Evolutionary conservation across 1,140 invertebrate species (phyloP), one percentile per base, ranked within the genome.

Genomic region (Vanessa tameamea): DNA sequence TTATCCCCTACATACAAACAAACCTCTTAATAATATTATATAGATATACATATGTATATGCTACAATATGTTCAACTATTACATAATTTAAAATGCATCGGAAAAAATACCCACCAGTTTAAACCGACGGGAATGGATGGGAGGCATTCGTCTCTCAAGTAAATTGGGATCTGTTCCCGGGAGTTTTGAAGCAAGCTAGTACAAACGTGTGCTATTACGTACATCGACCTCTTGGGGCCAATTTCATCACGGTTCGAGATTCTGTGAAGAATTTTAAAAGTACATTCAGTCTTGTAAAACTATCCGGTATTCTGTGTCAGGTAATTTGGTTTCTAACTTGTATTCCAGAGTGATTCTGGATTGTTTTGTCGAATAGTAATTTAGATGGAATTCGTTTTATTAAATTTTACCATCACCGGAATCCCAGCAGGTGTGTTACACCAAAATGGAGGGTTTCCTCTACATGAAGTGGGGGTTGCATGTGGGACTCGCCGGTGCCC

Each of bases 151-250:
- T 71, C 61, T 63, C 48, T 23, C n/a, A 43, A 51, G 64, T 53
- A 71, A 71, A 71, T 71, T 71, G 69, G 69, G 64, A 71, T 26
- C 47, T 26, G 20, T n/a, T 70, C 69, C 59, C 69, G 1, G 12
- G 64, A 65, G 64, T 65, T 63, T 63, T 63, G 37, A 51, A 68
- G 66, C 14, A 23, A 59, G 37, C 16, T 11, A 69, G 55, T 43
- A 48, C 47, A 23, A 73, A 73, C 61, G 71, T 37, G 23, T 20
- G 43, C 71, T 47, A 73, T 67, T 47, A 57, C 64, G 23, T 67
- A 61, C 64, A 66, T 66, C 16, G 71, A 67, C 6, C 64, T 61
- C 14, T 53, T 11, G 72, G 55, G 72, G 51, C 43, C 15, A 61
- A 73, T 73, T 43, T 64, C 13, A 64, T 53, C 64, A 63, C 69